phyloP scores from a whole-genome alignment of 1,140 invertebrate genomes.

The Aphaenogaster ashmeadi region DNA sequence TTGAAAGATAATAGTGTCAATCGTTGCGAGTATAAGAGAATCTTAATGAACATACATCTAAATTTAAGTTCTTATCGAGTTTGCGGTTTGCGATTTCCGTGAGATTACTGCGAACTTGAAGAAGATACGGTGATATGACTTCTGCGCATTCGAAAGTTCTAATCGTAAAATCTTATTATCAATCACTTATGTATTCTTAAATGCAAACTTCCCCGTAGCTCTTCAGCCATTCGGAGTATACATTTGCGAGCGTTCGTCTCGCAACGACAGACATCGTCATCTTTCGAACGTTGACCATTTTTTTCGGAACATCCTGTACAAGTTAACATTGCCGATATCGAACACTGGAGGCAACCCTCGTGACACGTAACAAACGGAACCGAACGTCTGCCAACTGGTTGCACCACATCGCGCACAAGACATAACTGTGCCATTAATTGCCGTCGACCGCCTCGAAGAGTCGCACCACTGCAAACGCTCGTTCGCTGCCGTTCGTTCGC shows the following conservation, averaged over 20 bases:
- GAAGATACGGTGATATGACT: background rate
- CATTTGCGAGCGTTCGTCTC: background rate
- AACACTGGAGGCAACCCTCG: slow-evolving; percentile 59
- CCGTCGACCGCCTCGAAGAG: slow-evolving; percentile 24
- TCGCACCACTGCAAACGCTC: slow-evolving; percentile 18
- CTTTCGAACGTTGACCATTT: slow-evolving; percentile 1
- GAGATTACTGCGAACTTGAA: slow-evolving; percentile 17
- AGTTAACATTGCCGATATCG: slow-evolving; percentile 38
- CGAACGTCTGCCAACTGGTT: slow-evolving; percentile 23
- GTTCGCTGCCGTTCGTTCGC: background rate
- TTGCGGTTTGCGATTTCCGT: background rate
- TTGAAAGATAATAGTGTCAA: slow-evolving; percentile 14
- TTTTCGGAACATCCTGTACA: slow-evolving; percentile 15
- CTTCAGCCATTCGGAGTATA: background rate
- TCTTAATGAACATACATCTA: background rate
- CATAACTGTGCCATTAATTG: slow-evolving; percentile 51
- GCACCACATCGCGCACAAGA: slow-evolving; percentile 50
- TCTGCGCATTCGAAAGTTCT: background rate
- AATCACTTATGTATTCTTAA: background rate
- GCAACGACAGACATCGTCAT: background rate
- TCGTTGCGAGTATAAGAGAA: background rate
- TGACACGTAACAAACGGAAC: slow-evolving; percentile 40
- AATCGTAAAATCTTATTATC: slow-evolving; percentile 10
- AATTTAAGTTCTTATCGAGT: background rate
- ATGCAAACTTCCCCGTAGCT: background rate